These are phyloP conservation scores for Hydrozoanthus tunicans DNA, from an alignment of 64 coral and sea anemone genomes.

Conservation along the genomic window DNA sequence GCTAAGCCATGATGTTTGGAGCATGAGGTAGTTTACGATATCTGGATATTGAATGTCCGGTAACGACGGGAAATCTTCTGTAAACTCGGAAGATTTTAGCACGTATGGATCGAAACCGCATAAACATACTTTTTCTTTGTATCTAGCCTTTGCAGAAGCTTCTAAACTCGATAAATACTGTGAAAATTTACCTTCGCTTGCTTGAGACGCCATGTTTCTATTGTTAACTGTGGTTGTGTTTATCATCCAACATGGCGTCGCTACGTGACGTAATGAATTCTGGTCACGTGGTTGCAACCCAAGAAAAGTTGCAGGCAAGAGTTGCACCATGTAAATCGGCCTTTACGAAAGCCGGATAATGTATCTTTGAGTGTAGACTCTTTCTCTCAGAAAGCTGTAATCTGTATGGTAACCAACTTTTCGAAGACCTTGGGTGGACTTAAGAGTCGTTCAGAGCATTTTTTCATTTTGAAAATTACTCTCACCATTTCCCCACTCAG, in stretches of 20 bases:
- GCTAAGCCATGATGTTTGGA: constrained; percentile 1
- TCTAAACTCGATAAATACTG: constrained; percentile 39
- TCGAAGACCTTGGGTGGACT: no score
- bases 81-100: constrained; percentile 53
- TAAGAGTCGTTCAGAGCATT: no score
- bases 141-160: constrained; percentile 10
- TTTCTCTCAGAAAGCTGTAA: no score
- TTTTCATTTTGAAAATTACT: neutral
- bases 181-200: constrained; percentile 18
- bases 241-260: constrained; percentile 51
- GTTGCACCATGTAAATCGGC: no score
- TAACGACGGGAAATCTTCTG: constrained; percentile 45
- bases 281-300: constrained; percentile 55
- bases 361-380: no score
- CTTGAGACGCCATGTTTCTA: constrained; percentile 34
- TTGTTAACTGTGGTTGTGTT: neutral
- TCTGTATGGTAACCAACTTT: no score
- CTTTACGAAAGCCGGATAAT: no score
- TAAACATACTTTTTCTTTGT: constrained; percentile 27
- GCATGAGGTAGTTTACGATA: constrained; percentile 58
- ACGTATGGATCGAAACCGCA: constrained; percentile 39
- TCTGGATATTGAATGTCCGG: constrained; percentile 70
- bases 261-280: constrained; percentile 3
- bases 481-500: constrained; percentile 6
- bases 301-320: neutral